Evolutionary conservation across 2,113 vertebrate species (phyloP), one percentile per base, ranked within the genome.

Genomic region (Dendropsophus ebraccatus): DNA sequence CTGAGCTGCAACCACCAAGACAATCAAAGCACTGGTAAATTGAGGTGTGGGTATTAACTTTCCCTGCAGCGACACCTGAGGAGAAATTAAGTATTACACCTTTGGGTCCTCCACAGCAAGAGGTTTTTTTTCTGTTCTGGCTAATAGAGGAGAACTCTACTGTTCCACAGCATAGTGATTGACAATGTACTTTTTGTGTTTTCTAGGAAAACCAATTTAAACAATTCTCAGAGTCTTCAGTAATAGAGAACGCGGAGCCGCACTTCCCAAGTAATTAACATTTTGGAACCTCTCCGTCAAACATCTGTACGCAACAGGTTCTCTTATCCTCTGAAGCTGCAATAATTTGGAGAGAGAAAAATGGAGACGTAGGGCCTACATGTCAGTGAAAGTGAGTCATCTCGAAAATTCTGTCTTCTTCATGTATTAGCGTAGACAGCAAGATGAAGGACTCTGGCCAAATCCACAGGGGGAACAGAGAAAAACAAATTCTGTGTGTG

Each of bases 321-420:
- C 30, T 50, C 32, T 65, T 23, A 28, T 47, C n/a, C 21, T 67
- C 79, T 28, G 7, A 67, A 16, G 5, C 32, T 37, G 41, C 35
- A 30, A 28, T 65, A 67, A 49, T 65, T 67, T 81, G 37, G 79
- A 81, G 13, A 81, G 13, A 37, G 54, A 62, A 81, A 41, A 28
- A 45, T n/a, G 19, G 37, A 81, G n/a, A 81, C 9, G 23, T 23
- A 47, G 23, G 21, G 56, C 37, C 37, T 50, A 47, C 41, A n/a
- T 25, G 77, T 80, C 54, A 70, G 21, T 52, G 37, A 52, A 54
- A 70, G 32, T 54, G 62, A 72, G 81, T 82, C 62, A 82, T 70
- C 65, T 54, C 28, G 2, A 32, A 67, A 82, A 70, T 37, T 54
- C 81, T 11, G 47, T 35, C 52, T 65, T 67, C 45, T 82, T 28